Base-by-base conservation (phyloP, 1,140 invertebrate genomes). In the Drosophila equinoxialis region DNA sequence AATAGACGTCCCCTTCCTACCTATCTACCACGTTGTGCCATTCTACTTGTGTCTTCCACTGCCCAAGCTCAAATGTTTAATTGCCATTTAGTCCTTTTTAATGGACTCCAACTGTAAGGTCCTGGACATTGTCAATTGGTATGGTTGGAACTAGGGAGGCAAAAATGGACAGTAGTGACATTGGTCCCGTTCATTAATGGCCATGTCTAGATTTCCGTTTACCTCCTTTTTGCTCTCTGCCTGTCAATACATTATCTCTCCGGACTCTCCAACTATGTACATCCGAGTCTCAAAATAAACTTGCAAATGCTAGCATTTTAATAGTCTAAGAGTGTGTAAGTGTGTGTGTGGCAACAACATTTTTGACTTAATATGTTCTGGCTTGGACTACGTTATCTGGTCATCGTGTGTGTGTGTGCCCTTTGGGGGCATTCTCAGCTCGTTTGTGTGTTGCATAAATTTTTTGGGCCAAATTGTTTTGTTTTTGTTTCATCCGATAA, bases 71-170 rank as follows among this genome's bases (percentile, higher is more conserved):
- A 68, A 80, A 89, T 89, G 84, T 87, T 89, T 89, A 89, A 89
- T 89, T 89, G 84, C 84, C 84, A 89, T 89, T 89, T 89, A 89
- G 84, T 89, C 84, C 84, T 89, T 89, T 89, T 89, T 89, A 89
- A 89, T 89, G 84, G 80, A 86, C 80, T 89, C 77, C 37, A 51
- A 83, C 76, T 82, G 77, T 68, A 70, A 65, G 30, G 51, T 17
- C 61, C 65, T 14, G 33, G 26, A 11, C 20, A 26, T 26, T 61
- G 39, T 48, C 20, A 64, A 33, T 17, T 30, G 30, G 30, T 30
- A 30, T 30, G 30, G 30, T 1, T 30, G 30, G 30, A 6, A 30
- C 30, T 59, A 42, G 39, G 39, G n/a, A 30, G 20, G 26, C 23
- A 30, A 6, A 17, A 23, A 17, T 48, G 45, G 14, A 48, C 14